Percentiles rank a stretch among this genome's conserved stretches.
These are phyloP conservation scores for Electrona antarctica DNA, from an alignment of 2,113 vertebrate species.

Conservation along the genomic window DNA sequence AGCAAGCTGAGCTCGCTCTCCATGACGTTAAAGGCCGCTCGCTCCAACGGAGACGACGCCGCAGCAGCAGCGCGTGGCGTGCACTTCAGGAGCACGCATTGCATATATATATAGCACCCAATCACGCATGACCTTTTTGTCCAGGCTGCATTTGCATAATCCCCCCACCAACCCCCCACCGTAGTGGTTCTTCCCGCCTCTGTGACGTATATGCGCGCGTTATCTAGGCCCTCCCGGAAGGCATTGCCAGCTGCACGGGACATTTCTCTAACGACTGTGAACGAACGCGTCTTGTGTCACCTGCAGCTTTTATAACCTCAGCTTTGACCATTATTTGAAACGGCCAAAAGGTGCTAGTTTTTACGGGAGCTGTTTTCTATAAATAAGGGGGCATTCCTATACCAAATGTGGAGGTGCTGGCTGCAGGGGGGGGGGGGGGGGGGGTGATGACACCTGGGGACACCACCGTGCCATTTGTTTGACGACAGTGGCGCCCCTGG, in stretches of 20 bases:
- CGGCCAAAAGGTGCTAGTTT: too few species aligned
- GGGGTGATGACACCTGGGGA: constrained; percentile 39
- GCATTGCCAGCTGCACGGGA: constrained; percentile 52
- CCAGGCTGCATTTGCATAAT: constrained; percentile 67
- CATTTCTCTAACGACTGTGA: constrained; percentile 39
- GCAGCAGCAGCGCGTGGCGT: neutral
- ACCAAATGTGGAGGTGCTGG: constrained; percentile 65
- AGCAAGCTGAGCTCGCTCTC: constrained; percentile 22
- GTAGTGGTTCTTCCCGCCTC: too few species aligned
- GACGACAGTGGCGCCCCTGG: neutral
- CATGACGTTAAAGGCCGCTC: neutral
- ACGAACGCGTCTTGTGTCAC: too few species aligned
- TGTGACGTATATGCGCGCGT: too few species aligned
- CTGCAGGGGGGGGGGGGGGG: constrained; percentile 31
- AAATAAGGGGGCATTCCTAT: constrained; percentile 12
- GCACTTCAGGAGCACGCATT: neutral
- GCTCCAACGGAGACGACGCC: neutral
- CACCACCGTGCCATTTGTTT: constrained; percentile 52
- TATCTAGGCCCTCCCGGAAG: constrained; percentile 26
- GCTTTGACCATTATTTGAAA: constrained; percentile 22
- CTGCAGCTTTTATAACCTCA: constrained; percentile 25
- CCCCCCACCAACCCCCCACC: constrained; percentile 26
- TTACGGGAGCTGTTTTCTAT: too few species aligned
- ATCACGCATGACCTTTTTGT: constrained; percentile 64
- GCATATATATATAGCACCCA: constrained; percentile 36